Percentiles rank a stretch among this genome's conserved stretches.
phyloP scores from a whole-genome alignment of 2,797 vertebrate genomes.

The Coccyzus lansbergi region DNA sequence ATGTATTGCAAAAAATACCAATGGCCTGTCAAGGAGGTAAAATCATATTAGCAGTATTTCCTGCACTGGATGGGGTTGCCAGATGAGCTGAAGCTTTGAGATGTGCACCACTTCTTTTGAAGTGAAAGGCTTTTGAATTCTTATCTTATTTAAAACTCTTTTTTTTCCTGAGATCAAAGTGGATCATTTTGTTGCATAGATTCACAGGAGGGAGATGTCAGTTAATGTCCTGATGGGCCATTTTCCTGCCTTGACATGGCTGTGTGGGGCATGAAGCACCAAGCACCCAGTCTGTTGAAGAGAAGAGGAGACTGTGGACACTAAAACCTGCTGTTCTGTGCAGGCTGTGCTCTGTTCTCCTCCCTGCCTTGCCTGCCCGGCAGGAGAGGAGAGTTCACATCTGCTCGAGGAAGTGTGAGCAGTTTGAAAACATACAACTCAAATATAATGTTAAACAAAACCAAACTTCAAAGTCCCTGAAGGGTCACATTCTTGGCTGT shows the following conservation, averaged over 20 bases:
- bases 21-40: not conserved
- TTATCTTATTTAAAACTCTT: not conserved
- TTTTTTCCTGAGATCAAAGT: not conserved
- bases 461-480: not conserved
- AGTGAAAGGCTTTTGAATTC: not conserved
- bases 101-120: not conserved
- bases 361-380: not conserved
- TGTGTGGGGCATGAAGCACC: not conserved
- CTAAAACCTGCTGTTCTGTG: not conserved
- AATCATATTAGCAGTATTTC: not conserved
- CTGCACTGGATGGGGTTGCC: not conserved
- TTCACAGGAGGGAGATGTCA: not conserved
- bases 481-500: not conserved
- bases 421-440: not conserved
- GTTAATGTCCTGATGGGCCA: not conserved
- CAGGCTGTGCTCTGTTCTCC: not conserved
- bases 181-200: rapidly evolving
- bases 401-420: not conserved
- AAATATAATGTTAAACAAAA: not conserved
- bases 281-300: not conserved
- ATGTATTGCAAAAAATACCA: not conserved
- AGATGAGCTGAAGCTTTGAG: not conserved
- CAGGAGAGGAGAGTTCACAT: not conserved
- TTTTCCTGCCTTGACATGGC: not conserved
- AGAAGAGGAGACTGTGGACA: not conserved